These are phyloP conservation scores for Pogonocherus hispidulus DNA, from an alignment of 2,888 invertebrate genomes.

Conservation along the genomic window DNA sequence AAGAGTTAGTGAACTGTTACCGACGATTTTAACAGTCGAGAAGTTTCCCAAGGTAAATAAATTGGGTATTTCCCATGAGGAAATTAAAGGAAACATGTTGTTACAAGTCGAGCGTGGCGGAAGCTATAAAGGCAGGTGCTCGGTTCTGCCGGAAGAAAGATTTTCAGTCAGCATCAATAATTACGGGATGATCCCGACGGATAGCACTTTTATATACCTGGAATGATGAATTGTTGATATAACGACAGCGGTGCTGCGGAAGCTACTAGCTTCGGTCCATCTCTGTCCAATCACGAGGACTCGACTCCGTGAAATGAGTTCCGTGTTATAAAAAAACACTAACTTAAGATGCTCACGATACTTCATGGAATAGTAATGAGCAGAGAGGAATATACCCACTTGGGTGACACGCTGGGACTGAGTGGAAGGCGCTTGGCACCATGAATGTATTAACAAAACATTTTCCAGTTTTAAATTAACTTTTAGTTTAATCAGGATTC, in stretches of 20 bases:
- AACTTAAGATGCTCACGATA: not conserved
- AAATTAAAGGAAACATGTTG: constrained; percentile 39
- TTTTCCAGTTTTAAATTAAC: no score
- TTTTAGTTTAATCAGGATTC: no score
- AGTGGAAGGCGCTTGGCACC: no score
- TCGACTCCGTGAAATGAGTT: constrained; percentile 31
- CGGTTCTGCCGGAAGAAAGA: constrained; percentile 41
- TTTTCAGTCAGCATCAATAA: constrained; percentile 49
- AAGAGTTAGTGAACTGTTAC: not conserved
- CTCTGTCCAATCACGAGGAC: constrained; percentile 27
- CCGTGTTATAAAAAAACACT: constrained; percentile 1
- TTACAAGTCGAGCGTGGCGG: constrained; percentile 25
- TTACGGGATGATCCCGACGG: constrained; percentile 41
- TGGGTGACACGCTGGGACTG: no score
- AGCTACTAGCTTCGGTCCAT: not conserved
- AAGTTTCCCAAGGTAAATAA: constrained; percentile 27
- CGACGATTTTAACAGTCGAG: constrained; percentile 2
- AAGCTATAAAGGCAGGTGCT: constrained; percentile 19
- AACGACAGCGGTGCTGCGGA: not conserved
- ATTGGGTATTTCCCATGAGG: constrained; percentile 33
- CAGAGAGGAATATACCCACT: no score
- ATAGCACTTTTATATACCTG: constrained; percentile 40
- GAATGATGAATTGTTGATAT: constrained; percentile 36
- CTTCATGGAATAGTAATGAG: not conserved
- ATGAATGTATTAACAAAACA: no score